These are phyloP conservation scores for Cataglyphis livida DNA, from an alignment of 2,888 invertebrate genomes.

Conservation along the genomic window DNA sequence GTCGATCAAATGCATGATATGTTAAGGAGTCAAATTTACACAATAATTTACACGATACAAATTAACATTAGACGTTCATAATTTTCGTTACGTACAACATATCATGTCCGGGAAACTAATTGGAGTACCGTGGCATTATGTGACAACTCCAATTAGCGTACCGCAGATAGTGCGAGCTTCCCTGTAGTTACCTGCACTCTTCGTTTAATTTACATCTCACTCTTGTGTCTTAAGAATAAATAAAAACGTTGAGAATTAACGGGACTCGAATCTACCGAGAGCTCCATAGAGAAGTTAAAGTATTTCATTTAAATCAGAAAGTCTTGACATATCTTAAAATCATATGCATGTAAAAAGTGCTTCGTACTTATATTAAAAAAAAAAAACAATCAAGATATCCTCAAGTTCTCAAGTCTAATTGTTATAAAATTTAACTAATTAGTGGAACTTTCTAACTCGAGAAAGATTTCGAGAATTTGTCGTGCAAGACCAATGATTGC, in stretches of 20 bases:
- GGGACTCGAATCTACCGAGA: background rate
- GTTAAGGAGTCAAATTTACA: slow-evolving; percentile 10
- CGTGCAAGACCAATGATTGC: slow-evolving; percentile 22
- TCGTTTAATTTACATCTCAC: slow-evolving; percentile 2
- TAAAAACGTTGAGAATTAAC: background rate
- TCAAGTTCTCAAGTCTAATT: slow-evolving; percentile 12
- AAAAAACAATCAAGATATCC: background rate
- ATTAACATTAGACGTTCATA: slow-evolving; percentile 26
- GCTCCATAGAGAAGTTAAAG: background rate
- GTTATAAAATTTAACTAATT: slow-evolving; percentile 35
- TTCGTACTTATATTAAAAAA: background rate
- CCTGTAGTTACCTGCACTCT: background rate
- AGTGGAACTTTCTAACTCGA: background rate
- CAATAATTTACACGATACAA: background rate
- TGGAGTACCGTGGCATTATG: slow-evolving; percentile 19
- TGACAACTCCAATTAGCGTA: slow-evolving; percentile 32
- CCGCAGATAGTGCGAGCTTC: background rate
- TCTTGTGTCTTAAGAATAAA: background rate
- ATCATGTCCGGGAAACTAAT: slow-evolving; percentile 12
- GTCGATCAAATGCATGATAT: background rate
- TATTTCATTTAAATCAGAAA: background rate
- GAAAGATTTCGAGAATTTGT: slow-evolving; percentile 18
- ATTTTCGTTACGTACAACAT: slow-evolving; percentile 22
- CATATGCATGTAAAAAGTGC: background rate
- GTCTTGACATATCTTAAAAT: background rate